Evolutionary conservation across 2,113 vertebrate genomes (phyloP), one percentile per base, ranked within the genome.

Genomic region (Okapia johnstoni): DNA sequence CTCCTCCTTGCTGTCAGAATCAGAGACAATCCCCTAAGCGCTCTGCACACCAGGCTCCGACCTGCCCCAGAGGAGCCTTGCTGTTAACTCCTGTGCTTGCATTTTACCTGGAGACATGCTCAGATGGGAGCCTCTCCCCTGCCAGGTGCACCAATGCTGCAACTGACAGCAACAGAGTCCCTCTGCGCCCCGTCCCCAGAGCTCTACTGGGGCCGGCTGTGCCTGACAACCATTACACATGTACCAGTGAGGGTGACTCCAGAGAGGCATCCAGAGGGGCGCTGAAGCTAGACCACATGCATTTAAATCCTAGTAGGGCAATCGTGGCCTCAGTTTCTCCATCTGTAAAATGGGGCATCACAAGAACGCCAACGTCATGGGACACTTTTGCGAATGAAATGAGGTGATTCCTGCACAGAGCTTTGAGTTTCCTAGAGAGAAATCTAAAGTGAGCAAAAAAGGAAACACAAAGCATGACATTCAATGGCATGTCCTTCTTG

Each of bases 121-220:
- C 58, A 2, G n/a, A 12, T 3, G 54, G 54, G 54, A 80, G 85
- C n/a, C 40, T 30, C 46, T 55, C 28, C 7, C 73, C n/a, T 15
- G 26, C 63, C 5, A 13, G 26, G n/a, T 0, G 0, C 55, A 25
- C 1, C 0, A 6, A 7, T 0, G 13, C 13, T 36, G 76, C 25
- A 50, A 48, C 19, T 13, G 77, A 66, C 23, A 1, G 23, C 30
- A 10, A 1, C 57, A 33, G 21, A 14, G 58, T 8, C n/a, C 76
- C 85, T 17, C 15, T 3, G 2, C 15, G 0, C 7, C 15, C 28
- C 2, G 0, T n/a, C 25, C 57, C 28, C 3, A 4, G 57, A 61
- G 43, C 33, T 30, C 92, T 6, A 0, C 8, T 23, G 0, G 33
- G 40, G 55, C 8, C 1, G 1, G 28, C 8, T 12, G 26, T 12